These are phyloP conservation scores for Ichneumoninae sp. DNA, from an alignment of 2,888 invertebrate genomes.

Conservation along the genomic window DNA sequence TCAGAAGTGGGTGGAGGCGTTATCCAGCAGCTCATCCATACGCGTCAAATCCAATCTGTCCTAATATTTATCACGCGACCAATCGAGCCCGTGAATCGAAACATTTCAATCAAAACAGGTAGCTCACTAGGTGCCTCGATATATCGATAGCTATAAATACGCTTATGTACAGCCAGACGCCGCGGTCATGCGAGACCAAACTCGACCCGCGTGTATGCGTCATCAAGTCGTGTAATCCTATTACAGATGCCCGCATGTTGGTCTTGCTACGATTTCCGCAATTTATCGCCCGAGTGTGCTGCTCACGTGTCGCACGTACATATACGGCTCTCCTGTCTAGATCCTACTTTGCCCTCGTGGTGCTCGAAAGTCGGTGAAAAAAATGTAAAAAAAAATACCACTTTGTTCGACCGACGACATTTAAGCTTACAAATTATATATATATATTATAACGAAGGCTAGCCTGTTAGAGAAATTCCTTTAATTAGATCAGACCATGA, in stretches of 20 bases:
- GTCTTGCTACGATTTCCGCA: conserved; percentile 38
- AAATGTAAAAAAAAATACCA: conserved; percentile 19
- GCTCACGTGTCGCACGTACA: conserved; percentile 36
- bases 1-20: not conserved
- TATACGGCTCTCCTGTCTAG: not conserved
- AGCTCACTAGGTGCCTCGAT: not conserved
- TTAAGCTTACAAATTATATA: not conserved
- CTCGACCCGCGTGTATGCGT: conserved; percentile 37
- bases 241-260: conserved; percentile 50
- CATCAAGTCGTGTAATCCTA: conserved; percentile 58
- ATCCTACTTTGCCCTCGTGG: conserved; percentile 15
- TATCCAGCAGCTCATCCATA: not conserved
- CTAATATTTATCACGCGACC: not conserved
- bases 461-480: conserved; percentile 11
- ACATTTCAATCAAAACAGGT: conserved; percentile 32
- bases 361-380: conserved; percentile 9
- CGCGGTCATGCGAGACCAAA: conserved; percentile 14
- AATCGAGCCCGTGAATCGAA: not conserved
- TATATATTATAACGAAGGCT: not conserved
- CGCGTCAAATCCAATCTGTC: conserved; percentile 8
- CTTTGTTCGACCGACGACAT: conserved; percentile 6
- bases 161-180: not conserved
- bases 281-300: conserved; percentile 44
- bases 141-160: not conserved
- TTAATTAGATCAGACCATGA: conserved; percentile 20